Percentiles rank a stretch among this genome's conserved stretches.
phyloP scores from a whole-genome alignment of 2,113 vertebrate species.

The Garra rufa region DNA sequence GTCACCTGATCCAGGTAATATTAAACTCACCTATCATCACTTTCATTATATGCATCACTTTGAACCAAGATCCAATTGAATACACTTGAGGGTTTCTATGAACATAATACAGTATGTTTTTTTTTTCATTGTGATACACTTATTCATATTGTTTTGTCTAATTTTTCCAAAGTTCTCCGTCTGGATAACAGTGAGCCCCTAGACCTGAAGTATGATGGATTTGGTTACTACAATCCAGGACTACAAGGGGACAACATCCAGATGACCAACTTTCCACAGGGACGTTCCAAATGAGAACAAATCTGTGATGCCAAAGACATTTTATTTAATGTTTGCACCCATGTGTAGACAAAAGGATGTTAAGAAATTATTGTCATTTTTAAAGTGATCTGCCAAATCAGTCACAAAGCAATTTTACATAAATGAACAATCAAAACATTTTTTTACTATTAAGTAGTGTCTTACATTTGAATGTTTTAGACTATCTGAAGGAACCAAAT shows the following conservation, averaged over 20 bases:
- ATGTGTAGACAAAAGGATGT: conserved; percentile 16
- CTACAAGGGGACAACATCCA: conserved; percentile 75
- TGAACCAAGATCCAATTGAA: neutral
- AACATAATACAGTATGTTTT: neutral
- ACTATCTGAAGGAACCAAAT: neutral
- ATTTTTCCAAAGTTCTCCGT: conserved; percentile 78
- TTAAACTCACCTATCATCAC: neutral
- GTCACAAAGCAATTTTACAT: conserved; percentile 1
- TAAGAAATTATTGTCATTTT: neutral
- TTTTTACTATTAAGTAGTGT: neutral
- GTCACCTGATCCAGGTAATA: conserved; percentile 83
- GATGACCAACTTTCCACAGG: conserved; percentile 71
- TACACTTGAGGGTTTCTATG: neutral
- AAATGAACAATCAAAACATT: neutral
- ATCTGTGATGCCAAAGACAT: conserved; percentile 38
- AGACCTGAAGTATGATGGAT: conserved; percentile 72
- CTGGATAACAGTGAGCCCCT: conserved; percentile 78
- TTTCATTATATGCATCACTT: neutral
- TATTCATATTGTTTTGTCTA: conserved; percentile 32
- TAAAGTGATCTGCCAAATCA: conserved; percentile 34
- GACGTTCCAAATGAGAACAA: conserved; percentile 30
- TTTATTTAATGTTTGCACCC: neutral
- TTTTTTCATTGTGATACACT: neutral
- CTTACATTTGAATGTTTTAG: neutral
- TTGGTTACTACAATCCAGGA: conserved; percentile 75